Evolutionary conservation across 2,113 vertebrate genomes (phyloP).

Genomic region (Andinoacara biseriatus): DNA sequence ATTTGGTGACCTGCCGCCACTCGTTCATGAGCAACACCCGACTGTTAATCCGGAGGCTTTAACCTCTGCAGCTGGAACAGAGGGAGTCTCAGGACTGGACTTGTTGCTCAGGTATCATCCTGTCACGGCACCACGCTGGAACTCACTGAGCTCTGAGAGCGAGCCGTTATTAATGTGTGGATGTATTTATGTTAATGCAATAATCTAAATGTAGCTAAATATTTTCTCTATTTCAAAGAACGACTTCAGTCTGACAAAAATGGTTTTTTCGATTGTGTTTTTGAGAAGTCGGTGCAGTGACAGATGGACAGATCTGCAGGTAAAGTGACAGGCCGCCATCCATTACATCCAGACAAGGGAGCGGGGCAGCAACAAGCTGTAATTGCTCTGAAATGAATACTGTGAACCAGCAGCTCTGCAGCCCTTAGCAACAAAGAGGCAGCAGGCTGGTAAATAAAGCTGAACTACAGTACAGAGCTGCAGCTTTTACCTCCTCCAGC

Average conservation of each 20-base stretch:
- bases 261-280: fast-evolving
- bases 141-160: no score
- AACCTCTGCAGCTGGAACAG: no score
- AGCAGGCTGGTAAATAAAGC: conserved; percentile 41
- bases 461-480: conserved; percentile 3
- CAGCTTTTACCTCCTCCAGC: neutral
- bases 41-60: no score
- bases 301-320: neutral
- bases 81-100: no score
- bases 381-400: conserved; percentile 57
- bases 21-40: no score
- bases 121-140: no score
- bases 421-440: conserved; percentile 29
- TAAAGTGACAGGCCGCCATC: conserved; percentile 18
- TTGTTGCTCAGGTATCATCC: no score
- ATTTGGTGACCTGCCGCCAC: no score
- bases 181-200: neutral
- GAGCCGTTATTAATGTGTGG: neutral
- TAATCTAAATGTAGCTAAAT: neutral
- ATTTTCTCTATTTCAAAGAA: neutral
- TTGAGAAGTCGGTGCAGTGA: neutral
- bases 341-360: neutral
- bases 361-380: conserved; percentile 13
- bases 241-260: neutral
- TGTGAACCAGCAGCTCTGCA: conserved; percentile 6